Evolutionary conservation across 2,113 vertebrate genomes (phyloP).

Genomic region (Rhinopomastus cyanomelas): DNA sequence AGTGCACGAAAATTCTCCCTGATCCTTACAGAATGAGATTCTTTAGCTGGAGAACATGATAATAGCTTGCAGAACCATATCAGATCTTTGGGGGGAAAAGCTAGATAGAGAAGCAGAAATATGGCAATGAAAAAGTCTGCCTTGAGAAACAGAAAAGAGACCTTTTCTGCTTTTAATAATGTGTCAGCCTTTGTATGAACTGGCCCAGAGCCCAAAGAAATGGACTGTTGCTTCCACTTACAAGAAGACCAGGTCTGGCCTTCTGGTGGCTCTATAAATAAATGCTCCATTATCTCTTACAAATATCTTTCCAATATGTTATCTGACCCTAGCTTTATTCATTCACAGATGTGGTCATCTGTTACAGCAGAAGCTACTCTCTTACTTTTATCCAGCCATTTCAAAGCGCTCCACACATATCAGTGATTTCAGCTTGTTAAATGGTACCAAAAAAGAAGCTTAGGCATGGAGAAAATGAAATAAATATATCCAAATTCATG

Average conservation of each 20-base stretch:
- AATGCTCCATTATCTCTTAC: constrained; percentile 45
- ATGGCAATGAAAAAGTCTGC: not conserved
- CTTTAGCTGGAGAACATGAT: not conserved
- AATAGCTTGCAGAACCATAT: not conserved
- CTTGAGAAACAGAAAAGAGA: not conserved
- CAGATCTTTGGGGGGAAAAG: not conserved
- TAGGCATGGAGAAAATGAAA: not conserved
- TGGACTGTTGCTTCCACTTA: constrained; percentile 20
- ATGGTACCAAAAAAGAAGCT: not conserved
- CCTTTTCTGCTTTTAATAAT: constrained; percentile 16
- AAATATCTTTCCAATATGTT: constrained; percentile 7
- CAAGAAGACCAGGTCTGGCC: not conserved
- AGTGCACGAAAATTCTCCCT: not conserved
- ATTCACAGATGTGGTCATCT: constrained; percentile 30
- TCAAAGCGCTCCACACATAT: not conserved
- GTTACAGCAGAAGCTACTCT: not conserved
- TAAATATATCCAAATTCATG: constrained; percentile 2
- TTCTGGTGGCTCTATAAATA: constrained; percentile 32
- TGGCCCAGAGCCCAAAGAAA: constrained; percentile 39
- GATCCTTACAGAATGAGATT: not conserved
- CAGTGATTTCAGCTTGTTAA: not conserved
- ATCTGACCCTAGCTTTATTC: constrained; percentile 25
- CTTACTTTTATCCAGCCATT: not conserved
- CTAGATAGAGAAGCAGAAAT: not conserved
- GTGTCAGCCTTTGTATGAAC: constrained; percentile 36